Evolutionary conservation across 2,113 vertebrate species (phyloP), one percentile per base, ranked within the genome.

Genomic region (Perca fluviatilis): DNA sequence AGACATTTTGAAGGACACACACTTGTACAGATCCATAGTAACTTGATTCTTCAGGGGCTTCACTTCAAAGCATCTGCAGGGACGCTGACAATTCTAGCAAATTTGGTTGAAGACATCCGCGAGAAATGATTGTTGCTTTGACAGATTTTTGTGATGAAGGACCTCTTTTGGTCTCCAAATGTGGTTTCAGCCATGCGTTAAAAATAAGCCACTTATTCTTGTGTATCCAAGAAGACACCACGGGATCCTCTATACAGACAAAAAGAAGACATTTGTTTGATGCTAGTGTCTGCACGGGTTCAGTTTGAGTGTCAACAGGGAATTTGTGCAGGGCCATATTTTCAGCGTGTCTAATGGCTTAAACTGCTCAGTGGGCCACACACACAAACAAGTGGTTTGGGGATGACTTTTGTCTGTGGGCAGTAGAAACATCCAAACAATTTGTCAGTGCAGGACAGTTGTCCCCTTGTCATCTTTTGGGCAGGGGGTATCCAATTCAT

Each of bases 1-100:
- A 88, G 85, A 67, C 77, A 79, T 89, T 90, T 80, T 89, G 85
- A 88, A 90, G 91, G 90, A 85, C 92, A 84, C 84, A 50, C 85
- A 71, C 79, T 77, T 43, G 16, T 82, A 84, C 51, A 36, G 64
- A 89, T 88, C 83, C 65, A 78, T 83, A 86, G 88, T 90, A 89
- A 91, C 84, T 88, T 74, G 84, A 92, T 89, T 94, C 84, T 85
- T 77, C 61, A 64, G 77, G 69, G 53, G 57, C 54, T 80, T 64
- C 46, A 6, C 82, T 87, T 60, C 50, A 13, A 57, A 19, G 58
- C 53, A 62, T 82, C 74, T 53, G 47, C 53, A 18, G 53, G 60
- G 62, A 73, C n/a, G 30, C 67, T 70, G 56, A 66, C 78, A 65
- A 72, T 63, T 62, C 54, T 62, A 4, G 53, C 19, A 63, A 43